These are phyloP conservation scores for Lerista edwardsae DNA, from an alignment of 2,797 vertebrate genomes.

Conservation along the genomic window DNA sequence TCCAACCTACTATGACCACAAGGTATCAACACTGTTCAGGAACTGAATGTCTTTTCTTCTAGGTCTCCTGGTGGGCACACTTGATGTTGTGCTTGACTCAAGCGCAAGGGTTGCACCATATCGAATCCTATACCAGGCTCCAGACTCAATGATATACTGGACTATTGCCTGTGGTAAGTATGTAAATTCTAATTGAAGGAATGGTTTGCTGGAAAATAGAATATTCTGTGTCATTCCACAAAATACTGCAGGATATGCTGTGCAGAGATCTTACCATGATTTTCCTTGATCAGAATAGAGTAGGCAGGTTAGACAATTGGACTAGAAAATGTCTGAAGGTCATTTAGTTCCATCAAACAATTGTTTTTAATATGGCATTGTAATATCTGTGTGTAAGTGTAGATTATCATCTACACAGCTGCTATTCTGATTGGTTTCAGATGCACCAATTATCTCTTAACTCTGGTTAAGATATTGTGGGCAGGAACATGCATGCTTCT, in stretches of 20 bases:
- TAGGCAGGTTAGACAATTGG: neutral
- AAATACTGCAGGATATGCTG: neutral
- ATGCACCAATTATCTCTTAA: neutral
- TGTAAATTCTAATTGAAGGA: no score
- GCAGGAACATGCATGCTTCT: neutral
- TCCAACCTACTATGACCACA: neutral
- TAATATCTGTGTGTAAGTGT: neutral
- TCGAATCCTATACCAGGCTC: slow-evolving; percentile 96
- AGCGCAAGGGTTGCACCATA: slow-evolving; percentile 95
- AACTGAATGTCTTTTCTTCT: slow-evolving; percentile 34
- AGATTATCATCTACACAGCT: neutral
- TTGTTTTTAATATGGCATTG: neutral
- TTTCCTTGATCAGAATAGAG: neutral
- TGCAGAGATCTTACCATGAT: neutral
- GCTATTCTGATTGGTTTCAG: neutral
- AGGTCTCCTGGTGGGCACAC: slow-evolving; percentile 96
- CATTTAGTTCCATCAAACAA: neutral
- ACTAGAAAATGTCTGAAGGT: neutral
- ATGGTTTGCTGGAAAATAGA: slow-evolving; percentile 8
- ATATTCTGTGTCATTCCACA: neutral
- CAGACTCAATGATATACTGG: slow-evolving; percentile 93
- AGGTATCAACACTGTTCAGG: slow-evolving; percentile 9
- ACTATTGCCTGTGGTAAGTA: slow-evolving; percentile 94
- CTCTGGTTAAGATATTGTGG: neutral
- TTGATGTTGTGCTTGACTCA: slow-evolving; percentile 96